A percentile compares a stretch with the other conserved stretches of the same genome.
Conservation (phyloP, 2,113 vertebrate species). For the Embiotoca jacksoni region DNA sequence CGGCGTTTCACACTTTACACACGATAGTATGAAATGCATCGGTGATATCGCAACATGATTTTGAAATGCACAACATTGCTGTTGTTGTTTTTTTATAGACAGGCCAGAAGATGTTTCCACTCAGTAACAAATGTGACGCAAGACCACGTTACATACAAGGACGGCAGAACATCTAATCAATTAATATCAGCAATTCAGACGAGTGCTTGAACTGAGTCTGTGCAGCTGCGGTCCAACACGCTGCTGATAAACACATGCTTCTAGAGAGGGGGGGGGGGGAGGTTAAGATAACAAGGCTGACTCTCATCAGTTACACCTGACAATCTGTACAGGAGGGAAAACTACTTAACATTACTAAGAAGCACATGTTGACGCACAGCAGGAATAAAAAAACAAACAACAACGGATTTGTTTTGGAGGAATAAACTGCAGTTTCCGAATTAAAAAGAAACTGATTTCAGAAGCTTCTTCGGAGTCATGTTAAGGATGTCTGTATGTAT, state of each 20-base stretch:
- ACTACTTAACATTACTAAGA: slow-evolving; percentile 63
- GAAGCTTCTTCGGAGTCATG: background rate
- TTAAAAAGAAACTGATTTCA: background rate
- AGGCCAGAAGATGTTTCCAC: too few relatives aligned
- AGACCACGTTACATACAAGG: background rate
- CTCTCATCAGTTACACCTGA: slow-evolving; percentile 53
- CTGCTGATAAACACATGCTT: slow-evolving; percentile 34
- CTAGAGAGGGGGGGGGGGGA: too few relatives aligned
- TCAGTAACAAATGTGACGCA: background rate
- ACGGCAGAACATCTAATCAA: background rate
- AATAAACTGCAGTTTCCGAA: background rate
- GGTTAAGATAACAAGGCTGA: slow-evolving; percentile 55
- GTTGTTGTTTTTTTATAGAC: too few relatives aligned
- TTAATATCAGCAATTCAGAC: background rate
- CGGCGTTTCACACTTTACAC: background rate
- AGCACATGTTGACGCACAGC: slow-evolving; percentile 2
- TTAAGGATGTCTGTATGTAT: background rate
- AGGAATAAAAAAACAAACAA: background rate
- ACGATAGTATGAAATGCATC: background rate
- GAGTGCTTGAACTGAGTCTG: background rate
- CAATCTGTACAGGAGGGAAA: slow-evolving; percentile 21
- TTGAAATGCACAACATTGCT: background rate
- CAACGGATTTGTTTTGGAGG: background rate
- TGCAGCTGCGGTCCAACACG: slow-evolving; percentile 20
- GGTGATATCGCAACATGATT: background rate